Base-by-base conservation (phyloP, 2,888 invertebrate species). In the Eurytoma californica region DNA sequence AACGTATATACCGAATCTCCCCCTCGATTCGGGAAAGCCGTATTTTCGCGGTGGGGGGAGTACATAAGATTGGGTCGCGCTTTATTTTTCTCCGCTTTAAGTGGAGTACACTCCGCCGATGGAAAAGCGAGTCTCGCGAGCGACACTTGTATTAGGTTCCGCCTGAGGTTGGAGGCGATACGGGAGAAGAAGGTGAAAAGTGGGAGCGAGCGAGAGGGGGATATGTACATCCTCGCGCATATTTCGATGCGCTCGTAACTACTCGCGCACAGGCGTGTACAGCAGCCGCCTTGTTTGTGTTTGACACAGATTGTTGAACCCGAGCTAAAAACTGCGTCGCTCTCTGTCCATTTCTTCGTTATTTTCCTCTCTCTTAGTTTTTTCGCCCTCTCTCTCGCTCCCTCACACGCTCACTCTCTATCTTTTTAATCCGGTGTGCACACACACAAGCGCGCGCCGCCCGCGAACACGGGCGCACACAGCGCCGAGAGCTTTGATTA, bases 241-340 rank as follows among this genome's bases (percentile, higher is more conserved):
- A 67, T 75, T 67, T 75, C 60, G 85, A 83, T 83, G 80, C 72
- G 84, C 81, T 30, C 53, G 53, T 28, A 20, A 30, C 67, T 61
- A 51, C 61, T 60, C 51, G 60, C 18, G 39, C n/a, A 30, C 39
- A 79, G 80, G 80, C 82, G 80, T 81, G 2, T 9, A 39, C 30
- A 30, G 39, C 66, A 80, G 81, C 80, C 77, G 81, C 78, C 81
- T 85, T 84, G 83, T 82, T 85, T 83, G 83, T 85, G 82, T 85
- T 85, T 86, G 85, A 85, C 85, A 85, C 83, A 85, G 86, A 85
- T 86, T 86, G 84, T 85, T 85, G 85, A 84, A 86, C 85, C 84
- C 83, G 81, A 80, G 85, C 83, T 83, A 83, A 85, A 84, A 84
- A 84, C 81, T 83, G 74, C 77, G 60, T 70, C 70, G 51, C 76